Evolutionary conservation across 2,113 vertebrate genomes (phyloP).

Genomic region (Dicaeum eximium): DNA sequence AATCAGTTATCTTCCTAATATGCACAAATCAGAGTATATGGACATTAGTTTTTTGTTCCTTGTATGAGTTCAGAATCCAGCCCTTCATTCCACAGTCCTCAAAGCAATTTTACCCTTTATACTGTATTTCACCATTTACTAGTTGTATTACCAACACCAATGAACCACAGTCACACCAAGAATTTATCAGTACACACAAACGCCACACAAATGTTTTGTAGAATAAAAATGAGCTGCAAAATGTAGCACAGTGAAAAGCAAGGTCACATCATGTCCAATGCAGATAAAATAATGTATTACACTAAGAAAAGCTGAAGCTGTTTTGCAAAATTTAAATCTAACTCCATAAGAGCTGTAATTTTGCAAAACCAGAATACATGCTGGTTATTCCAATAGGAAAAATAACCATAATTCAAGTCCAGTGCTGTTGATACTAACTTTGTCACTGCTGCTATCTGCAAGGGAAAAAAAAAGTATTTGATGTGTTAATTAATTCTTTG

Average conservation of each 20-base stretch:
- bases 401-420: constrained; percentile 66
- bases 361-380: constrained; percentile 72
- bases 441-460: constrained; percentile 75
- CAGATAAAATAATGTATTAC: constrained; percentile 55
- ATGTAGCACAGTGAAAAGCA: constrained; percentile 33
- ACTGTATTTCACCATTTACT: not conserved
- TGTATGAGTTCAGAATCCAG: not conserved
- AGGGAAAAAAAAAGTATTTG: constrained; percentile 66
- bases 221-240: constrained; percentile 1
- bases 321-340: constrained; percentile 67
- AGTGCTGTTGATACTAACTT: constrained; percentile 79
- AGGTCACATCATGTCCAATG: constrained; percentile 52
- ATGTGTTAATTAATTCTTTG: constrained; percentile 47
- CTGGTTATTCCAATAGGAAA: constrained; percentile 69
- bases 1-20: not conserved
- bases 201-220: not conserved
- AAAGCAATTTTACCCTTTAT: not conserved
- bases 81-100: not conserved
- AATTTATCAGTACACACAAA: not conserved
- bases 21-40: not conserved
- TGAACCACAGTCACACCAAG: not conserved
- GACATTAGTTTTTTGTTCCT: not conserved
- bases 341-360: constrained; percentile 34
- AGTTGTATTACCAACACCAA: not conserved
- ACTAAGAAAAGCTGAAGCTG: constrained; percentile 33